Evolutionary conservation across 2,888 invertebrate species (phyloP).

Genomic region (Leucophenga maculata): DNA sequence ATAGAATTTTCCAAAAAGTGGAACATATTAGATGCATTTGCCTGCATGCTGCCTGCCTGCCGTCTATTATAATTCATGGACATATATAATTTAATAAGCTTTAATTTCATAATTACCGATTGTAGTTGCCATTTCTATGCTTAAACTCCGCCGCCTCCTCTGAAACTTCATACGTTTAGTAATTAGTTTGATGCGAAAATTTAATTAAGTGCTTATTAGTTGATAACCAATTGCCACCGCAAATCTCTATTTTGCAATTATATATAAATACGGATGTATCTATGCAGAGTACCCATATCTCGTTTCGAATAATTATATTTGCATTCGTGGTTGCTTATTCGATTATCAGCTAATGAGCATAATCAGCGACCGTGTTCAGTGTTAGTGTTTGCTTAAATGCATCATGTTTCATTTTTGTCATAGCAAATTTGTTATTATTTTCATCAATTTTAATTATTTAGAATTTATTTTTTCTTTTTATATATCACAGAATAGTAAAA

Average conservation of each 20-base stretch:
- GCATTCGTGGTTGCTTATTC: conserved; percentile 3
- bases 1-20: too few relatives aligned
- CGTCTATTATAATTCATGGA: too few relatives aligned
- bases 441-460: too few relatives aligned
- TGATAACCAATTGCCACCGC: conserved; percentile 28
- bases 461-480: too few relatives aligned
- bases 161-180: not conserved
- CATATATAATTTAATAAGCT: conserved; percentile 2
- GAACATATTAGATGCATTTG: too few relatives aligned
- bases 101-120: not conserved
- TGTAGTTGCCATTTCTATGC: not conserved
- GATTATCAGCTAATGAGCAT: conserved; percentile 15
- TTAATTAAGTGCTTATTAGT: conserved; percentile 60
- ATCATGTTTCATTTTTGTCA: too few relatives aligned
- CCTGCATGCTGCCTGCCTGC: too few relatives aligned
- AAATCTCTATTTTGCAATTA: not conserved
- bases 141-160: not conserved
- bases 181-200: conserved; percentile 39
- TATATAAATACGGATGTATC: too few relatives aligned
- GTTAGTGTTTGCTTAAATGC: too few relatives aligned
- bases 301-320: not conserved
- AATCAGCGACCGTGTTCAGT: not conserved
- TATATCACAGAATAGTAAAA: too few relatives aligned
- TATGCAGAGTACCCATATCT: not conserved
- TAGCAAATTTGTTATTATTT: too few relatives aligned